Percentiles rank a stretch among this genome's conserved stretches.
Evolutionary conservation across 2,797 vertebrate species (phyloP).

Genomic region (Sarcoramphus papa): DNA sequence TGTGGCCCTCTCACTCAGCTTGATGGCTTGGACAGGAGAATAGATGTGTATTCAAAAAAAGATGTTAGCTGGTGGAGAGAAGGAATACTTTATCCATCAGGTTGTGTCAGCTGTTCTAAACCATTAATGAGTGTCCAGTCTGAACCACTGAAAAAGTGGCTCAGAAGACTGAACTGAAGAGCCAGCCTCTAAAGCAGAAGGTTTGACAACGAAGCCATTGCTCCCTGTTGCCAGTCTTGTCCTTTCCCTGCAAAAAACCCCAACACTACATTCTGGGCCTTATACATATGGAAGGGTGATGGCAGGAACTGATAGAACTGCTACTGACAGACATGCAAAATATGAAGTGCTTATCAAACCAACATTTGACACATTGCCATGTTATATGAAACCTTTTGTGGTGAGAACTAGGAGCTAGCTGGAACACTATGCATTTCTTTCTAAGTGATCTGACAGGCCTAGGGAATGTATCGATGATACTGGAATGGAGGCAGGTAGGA

Average conservation of each 20-base stretch:
- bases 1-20: not conserved
- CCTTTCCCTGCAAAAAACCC: not conserved
- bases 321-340: not conserved
- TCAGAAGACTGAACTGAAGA: not conserved
- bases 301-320: not conserved
- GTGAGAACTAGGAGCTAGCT: not conserved
- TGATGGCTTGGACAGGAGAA: not conserved
- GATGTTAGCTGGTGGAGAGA: not conserved
- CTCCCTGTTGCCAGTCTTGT: not conserved
- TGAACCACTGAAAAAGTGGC: not conserved
- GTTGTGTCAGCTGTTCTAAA: not conserved
- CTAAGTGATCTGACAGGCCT: not conserved
- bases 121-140: not conserved
- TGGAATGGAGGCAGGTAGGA: not conserved
- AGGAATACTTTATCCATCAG: not conserved
- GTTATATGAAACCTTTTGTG: not conserved
- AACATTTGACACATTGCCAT: not conserved
- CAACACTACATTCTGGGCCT: not conserved
- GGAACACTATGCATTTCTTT: not conserved
- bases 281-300: not conserved
- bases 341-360: not conserved
- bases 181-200: not conserved
- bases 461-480: not conserved
- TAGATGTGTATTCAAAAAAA: not conserved
- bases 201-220: not conserved